Conservation (phyloP, 2,113 vertebrate species). For the Limanda limanda region DNA sequence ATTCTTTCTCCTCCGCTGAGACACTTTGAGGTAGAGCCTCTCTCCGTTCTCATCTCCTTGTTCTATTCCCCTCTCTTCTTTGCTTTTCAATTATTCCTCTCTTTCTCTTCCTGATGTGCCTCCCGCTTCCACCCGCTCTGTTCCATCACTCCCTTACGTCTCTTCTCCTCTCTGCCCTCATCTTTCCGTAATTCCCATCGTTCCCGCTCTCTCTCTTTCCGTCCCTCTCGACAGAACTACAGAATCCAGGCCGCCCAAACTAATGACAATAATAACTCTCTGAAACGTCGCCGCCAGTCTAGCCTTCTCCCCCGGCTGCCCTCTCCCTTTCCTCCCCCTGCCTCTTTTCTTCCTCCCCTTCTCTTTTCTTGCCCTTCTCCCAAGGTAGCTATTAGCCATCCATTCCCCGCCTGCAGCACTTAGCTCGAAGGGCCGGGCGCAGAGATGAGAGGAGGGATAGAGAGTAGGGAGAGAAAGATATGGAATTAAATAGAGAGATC, state of each 20-base stretch:
- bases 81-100: conserved; percentile 63
- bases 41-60: conserved; percentile 47
- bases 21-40: conserved; percentile 46
- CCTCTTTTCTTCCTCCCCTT: conserved; percentile 42
- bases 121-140: conserved; percentile 36
- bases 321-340: conserved; percentile 17
- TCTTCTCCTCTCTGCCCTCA: conserved; percentile 26
- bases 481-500: conserved; percentile 80
- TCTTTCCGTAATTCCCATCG: conserved; percentile 48
- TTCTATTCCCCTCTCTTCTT: conserved; percentile 55
- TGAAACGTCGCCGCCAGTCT: conserved; percentile 72
- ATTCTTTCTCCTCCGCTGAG: conserved; percentile 46
- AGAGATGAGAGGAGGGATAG: conserved; percentile 50
- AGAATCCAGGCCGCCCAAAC: conserved; percentile 74
- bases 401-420: conserved; percentile 78
- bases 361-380: conserved; percentile 67
- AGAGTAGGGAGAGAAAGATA: conserved; percentile 52
- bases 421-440: conserved; percentile 69
- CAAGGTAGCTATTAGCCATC: conserved; percentile 82
- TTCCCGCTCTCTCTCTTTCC: conserved; percentile 10
- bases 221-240: conserved; percentile 41
- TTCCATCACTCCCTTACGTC: conserved; percentile 55
- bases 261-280: conserved; percentile 85
- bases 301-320: conserved; percentile 35
- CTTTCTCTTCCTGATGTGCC: conserved; percentile 38